Percentiles rank a stretch among this genome's conserved stretches.
Conservation (phyloP, 2,888 invertebrate genomes). For the Terebella lapidaria region DNA sequence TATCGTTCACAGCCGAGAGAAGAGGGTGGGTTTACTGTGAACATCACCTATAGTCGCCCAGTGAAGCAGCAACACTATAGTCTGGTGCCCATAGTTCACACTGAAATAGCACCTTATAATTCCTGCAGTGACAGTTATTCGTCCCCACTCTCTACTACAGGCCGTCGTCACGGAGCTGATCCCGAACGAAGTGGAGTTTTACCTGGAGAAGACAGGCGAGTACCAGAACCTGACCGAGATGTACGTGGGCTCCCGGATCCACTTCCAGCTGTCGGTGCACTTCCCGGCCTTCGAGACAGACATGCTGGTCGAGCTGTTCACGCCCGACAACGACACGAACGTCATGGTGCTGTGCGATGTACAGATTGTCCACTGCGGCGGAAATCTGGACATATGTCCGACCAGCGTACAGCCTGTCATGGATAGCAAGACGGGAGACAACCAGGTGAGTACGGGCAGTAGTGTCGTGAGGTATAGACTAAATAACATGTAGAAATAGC, state of each 20-base stretch:
- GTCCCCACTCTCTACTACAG: too few relatives aligned
- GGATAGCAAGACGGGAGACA: slow-evolving; percentile 27
- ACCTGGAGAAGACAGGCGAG: slow-evolving; percentile 15
- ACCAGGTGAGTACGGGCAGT: neutral
- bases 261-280: slow-evolving; percentile 29
- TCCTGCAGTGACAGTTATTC: too few relatives aligned
- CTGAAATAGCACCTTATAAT: too few relatives aligned
- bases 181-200: slow-evolving; percentile 7
- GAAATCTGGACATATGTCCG: slow-evolving; percentile 23
- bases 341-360: slow-evolving; percentile 48
- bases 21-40: too few relatives aligned
- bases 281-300: slow-evolving; percentile 26
- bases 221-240: slow-evolving; percentile 22
- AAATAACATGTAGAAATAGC: neutral
- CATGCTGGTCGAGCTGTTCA: slow-evolving; percentile 47
- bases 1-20: too few relatives aligned
- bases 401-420: slow-evolving; percentile 14
- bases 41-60: too few relatives aligned
- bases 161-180: neutral
- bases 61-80: too few relatives aligned
- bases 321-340: slow-evolving; percentile 46
- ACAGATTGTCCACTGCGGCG: slow-evolving; percentile 27
- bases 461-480: too few relatives aligned
- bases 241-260: slow-evolving; percentile 32
- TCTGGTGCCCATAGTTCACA: too few relatives aligned